These are phyloP conservation scores for Enhydra lutris DNA, from an alignment of 2,113 vertebrate species.

Conservation along the genomic window DNA sequence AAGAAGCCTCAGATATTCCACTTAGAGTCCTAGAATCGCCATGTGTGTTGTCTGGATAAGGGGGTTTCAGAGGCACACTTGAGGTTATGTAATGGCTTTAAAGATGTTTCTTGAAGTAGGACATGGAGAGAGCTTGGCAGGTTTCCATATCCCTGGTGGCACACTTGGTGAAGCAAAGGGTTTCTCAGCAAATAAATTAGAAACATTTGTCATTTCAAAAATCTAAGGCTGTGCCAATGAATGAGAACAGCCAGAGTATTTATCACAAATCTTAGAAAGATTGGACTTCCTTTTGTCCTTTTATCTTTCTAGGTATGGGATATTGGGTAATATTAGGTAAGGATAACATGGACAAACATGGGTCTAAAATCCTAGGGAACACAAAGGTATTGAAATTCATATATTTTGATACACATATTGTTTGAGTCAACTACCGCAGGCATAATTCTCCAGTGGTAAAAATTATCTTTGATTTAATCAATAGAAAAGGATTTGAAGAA, in stretches of 20 bases:
- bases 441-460: not conserved
- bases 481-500: not conserved
- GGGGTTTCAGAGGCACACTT: conserved; percentile 1
- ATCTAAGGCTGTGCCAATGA: conserved; percentile 21
- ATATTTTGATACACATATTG: not conserved
- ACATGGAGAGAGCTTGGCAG: conserved; percentile 43
- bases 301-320: conserved; percentile 27
- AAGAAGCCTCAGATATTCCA: not conserved
- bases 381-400: not conserved
- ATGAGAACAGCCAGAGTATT: conserved; percentile 20
- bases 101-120: conserved; percentile 54
- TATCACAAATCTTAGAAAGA: conserved; percentile 55
- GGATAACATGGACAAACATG: not conserved
- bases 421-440: not conserved
- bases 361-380: not conserved
- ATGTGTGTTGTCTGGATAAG: not conserved
- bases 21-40: not conserved
- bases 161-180: conserved; percentile 46
- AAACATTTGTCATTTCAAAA: conserved; percentile 56
- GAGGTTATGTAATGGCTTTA: not conserved
- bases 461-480: not conserved
- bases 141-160: conserved; percentile 42
- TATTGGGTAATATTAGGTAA: not conserved
- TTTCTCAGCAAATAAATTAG: conserved; percentile 51
- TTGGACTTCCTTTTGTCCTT: not conserved